Conservation (phyloP, 2,888 invertebrate genomes). For the Calliphora vomitoria region DNA sequence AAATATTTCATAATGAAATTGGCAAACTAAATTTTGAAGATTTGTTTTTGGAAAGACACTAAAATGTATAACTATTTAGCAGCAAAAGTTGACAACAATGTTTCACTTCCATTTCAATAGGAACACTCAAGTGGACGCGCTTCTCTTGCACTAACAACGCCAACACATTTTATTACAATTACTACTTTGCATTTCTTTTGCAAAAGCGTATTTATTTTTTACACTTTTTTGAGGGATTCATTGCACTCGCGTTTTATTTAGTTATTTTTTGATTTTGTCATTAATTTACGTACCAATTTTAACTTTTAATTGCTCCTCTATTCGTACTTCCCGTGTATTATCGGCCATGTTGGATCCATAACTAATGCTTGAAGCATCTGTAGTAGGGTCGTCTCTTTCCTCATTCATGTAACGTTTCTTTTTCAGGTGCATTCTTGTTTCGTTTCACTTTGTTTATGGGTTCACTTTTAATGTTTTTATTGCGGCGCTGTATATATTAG, state of each 20-base stretch:
- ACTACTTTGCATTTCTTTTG: conserved; percentile 67
- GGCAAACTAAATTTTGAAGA: not conserved
- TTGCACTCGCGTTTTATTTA: conserved; percentile 46
- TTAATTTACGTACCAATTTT: conserved; percentile 92
- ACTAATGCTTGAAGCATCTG: conserved; percentile 84
- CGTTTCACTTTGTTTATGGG: conserved; percentile 54
- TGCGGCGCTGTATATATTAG: conserved; percentile 42
- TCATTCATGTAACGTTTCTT: conserved; percentile 82
- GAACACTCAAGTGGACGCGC: conserved; percentile 74
- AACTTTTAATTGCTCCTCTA: conserved; percentile 96
- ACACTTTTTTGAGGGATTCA: not conserved
- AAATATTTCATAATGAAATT: not conserved
- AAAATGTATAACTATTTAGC: not conserved
- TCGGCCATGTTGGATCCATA: conserved; percentile 97
- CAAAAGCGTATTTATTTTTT: conserved; percentile 64
- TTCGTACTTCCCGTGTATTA: conserved; percentile 94
- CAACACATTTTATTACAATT: conserved; percentile 79
- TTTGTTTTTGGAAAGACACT: not conserved
- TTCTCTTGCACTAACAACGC: conserved; percentile 69
- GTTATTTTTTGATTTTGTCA: conserved; percentile 74
- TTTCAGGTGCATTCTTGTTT: conserved; percentile 81
- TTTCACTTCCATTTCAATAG: conserved; percentile 70
- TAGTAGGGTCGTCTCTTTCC: conserved; percentile 77
- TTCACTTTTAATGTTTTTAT: conserved; percentile 48
- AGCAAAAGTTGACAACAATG: conserved; percentile 59